Evolutionary conservation across 2,888 invertebrate species (phyloP).

Genomic region (Limnephilus rhombicus): DNA sequence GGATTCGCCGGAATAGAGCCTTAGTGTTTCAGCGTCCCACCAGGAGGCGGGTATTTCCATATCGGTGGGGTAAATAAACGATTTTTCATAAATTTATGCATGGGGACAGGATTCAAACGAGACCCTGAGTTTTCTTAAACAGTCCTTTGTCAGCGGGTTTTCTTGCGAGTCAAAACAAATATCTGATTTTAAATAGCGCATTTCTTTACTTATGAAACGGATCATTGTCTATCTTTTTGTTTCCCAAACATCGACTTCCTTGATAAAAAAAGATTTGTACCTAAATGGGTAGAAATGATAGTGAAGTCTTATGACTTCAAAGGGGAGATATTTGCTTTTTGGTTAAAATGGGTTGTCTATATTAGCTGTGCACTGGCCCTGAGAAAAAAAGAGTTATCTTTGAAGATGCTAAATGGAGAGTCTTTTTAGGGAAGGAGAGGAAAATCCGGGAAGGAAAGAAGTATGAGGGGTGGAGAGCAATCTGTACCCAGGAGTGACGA

Average conservation of each 20-base stretch:
- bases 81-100: conserved; percentile 34
- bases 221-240: background rate
- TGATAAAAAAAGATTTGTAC: background rate
- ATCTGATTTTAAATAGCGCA: background rate
- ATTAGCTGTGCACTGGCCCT: too few relatives aligned
- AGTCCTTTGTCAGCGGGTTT: background rate
- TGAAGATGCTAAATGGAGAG: too few relatives aligned
- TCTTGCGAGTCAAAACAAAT: background rate
- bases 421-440: too few relatives aligned
- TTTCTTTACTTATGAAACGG: background rate
- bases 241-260: background rate
- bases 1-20: conserved; percentile 7
- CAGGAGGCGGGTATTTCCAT: background rate
- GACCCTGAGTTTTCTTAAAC: background rate
- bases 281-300: background rate
- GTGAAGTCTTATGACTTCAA: background rate
- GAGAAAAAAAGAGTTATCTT: too few relatives aligned
- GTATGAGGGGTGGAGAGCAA: too few relatives aligned
- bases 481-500: too few relatives aligned
- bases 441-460: too few relatives aligned
- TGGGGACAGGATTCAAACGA: background rate
- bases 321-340: background rate
- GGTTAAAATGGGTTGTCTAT: too few relatives aligned
- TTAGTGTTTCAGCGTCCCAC: background rate
- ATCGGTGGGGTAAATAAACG: background rate